A percentile compares a stretch with the other conserved stretches of the same genome.
phyloP scores from a whole-genome alignment of 2,113 vertebrate species.

The Rhagologus leucostigma region DNA sequence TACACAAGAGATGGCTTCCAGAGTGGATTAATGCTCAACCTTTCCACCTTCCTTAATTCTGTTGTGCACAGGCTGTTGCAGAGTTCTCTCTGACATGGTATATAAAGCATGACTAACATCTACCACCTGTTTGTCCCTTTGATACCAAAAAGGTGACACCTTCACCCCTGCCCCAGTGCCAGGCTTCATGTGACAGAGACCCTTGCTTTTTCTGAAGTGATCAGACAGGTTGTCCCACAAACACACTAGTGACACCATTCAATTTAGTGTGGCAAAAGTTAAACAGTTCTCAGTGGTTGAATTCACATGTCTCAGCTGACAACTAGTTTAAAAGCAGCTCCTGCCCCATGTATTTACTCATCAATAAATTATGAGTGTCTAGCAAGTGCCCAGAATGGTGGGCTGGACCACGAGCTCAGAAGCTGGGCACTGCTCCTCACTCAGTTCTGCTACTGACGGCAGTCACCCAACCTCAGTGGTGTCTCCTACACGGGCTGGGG shows the following conservation, averaged over 20 bases:
- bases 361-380: not conserved
- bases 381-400: not conserved
- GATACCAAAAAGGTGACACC: not conserved
- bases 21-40: not conserved
- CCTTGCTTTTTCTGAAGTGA: not conserved
- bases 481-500: not conserved
- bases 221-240: not conserved
- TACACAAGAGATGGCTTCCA: not conserved
- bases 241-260: not conserved
- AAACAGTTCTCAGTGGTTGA: not conserved
- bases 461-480: rapidly evolving
- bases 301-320: not conserved
- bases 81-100: not conserved
- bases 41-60: not conserved
- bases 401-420: not conserved
- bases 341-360: not conserved
- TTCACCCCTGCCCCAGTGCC: not conserved
- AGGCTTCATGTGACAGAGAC: not conserved
- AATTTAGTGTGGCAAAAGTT: not conserved
- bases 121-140: not conserved
- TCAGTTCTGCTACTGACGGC: not conserved
- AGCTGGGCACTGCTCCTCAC: not conserved
- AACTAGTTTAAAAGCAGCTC: not conserved
- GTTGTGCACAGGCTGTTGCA: not conserved
- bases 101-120: not conserved